These are phyloP conservation scores for Strix uralensis DNA, from an alignment of 2,113 vertebrate genomes.

Conservation along the genomic window DNA sequence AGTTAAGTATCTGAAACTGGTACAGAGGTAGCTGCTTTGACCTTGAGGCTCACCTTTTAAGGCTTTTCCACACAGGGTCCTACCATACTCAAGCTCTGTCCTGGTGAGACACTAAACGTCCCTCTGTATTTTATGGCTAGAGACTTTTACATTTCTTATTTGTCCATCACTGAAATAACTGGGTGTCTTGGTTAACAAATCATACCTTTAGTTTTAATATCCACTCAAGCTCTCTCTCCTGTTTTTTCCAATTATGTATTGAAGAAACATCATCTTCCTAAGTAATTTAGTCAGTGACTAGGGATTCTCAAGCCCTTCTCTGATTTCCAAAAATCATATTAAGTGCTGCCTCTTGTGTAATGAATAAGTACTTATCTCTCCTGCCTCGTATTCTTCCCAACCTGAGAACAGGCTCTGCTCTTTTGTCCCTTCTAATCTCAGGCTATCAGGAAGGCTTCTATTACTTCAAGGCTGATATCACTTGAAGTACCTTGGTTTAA, in stretches of 20 bases:
- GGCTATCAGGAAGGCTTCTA: conserved; percentile 49
- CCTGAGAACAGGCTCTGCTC: conserved; percentile 7
- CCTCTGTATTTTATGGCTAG: not conserved
- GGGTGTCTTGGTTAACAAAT: not conserved
- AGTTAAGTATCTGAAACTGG: not conserved
- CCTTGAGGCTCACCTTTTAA: not conserved
- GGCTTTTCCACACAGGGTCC: not conserved
- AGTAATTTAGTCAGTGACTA: conserved; percentile 6
- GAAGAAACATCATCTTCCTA: not conserved
- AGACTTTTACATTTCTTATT: not conserved
- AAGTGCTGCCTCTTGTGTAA: not conserved
- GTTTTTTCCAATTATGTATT: not conserved
- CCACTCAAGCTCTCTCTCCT: not conserved
- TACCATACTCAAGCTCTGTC: not conserved
- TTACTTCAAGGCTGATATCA: conserved; percentile 16
- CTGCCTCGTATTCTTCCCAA: conserved; percentile 1
- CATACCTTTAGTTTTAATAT: not conserved
- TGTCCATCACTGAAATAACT: not conserved
- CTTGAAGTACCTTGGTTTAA: conserved; percentile 51
- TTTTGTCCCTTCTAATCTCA: conserved; percentile 48
- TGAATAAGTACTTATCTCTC: not conserved
- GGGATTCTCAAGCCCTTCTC: conserved; percentile 8
- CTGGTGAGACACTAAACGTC: not conserved
- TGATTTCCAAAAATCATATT: conserved; percentile 38
- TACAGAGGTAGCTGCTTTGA: not conserved